Conservation (phyloP, 2,888 invertebrate genomes). For the Dicranocentrus wangi region DNA sequence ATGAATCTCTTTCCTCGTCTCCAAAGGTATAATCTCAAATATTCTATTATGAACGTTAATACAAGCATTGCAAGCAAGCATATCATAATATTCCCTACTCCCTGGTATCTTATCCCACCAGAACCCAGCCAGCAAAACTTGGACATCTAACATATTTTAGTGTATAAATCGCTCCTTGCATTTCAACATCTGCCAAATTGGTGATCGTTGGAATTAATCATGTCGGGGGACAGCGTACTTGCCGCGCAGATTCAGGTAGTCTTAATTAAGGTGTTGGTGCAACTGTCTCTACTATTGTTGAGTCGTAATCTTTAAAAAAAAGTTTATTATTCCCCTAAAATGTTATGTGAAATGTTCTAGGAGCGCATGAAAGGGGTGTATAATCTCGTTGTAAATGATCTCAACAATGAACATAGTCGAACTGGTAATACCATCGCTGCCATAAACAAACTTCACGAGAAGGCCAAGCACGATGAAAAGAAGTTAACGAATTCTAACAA, state of each 20-base stretch:
- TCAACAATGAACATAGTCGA: conserved; percentile 86
- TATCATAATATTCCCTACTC: too few species aligned
- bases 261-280: background rate
- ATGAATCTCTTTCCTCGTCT: too few species aligned
- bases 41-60: too few species aligned
- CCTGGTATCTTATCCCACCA: too few species aligned
- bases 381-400: conserved; percentile 82
- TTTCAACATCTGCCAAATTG: too few species aligned
- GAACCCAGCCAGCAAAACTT: too few species aligned
- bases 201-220: too few species aligned
- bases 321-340: background rate
- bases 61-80: too few species aligned
- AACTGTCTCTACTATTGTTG: background rate
- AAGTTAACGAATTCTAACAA: conserved; percentile 77
- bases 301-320: background rate
- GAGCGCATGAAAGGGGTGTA: conserved; percentile 87
- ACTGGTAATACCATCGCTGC: conserved; percentile 87
- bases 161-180: too few species aligned
- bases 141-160: too few species aligned
- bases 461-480: conserved; percentile 74
- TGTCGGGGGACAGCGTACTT: conserved; percentile 65
- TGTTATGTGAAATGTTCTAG: conserved; percentile 75
- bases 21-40: too few species aligned
- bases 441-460: conserved; percentile 85
- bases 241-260: conserved; percentile 71